A percentile compares a stretch with the other conserved stretches of the same genome.
These are phyloP conservation scores for Pseudococcus jackbeardsleyi DNA, from an alignment of 2,888 invertebrate genomes.

Conservation along the genomic window DNA sequence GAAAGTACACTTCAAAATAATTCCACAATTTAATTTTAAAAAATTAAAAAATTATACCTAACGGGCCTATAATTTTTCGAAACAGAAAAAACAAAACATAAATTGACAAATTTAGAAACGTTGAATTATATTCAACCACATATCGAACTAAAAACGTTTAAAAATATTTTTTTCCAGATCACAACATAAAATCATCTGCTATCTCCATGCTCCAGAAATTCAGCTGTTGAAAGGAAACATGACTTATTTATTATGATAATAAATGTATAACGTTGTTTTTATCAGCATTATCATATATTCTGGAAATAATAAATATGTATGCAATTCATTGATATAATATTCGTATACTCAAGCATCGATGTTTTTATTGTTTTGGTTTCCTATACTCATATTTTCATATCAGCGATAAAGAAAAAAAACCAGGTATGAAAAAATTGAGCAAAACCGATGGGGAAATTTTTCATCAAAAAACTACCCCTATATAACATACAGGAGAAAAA, in stretches of 20 bases:
- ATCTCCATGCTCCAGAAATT: background rate
- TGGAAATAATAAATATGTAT: background rate
- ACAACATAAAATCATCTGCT: conserved; percentile 5
- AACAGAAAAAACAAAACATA: background rate
- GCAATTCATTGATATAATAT: background rate
- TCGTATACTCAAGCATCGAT: background rate
- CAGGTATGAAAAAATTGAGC: background rate
- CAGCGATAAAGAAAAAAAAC: background rate
- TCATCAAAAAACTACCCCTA: background rate
- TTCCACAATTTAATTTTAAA: no score
- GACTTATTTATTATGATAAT: conserved; percentile 23
- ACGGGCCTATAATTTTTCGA: no score
- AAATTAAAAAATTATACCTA: no score
- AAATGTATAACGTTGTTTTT: conserved; percentile 16
- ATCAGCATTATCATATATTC: background rate
- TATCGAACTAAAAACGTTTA: background rate
- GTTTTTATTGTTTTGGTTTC: background rate
- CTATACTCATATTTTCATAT: background rate
- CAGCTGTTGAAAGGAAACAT: conserved; percentile 21
- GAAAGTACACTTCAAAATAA: no score
- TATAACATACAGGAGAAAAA: background rate
- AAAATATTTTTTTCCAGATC: background rate
- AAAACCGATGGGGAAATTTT: background rate
- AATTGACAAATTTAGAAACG: background rate
- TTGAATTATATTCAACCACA: background rate